Percentiles rank a stretch among this genome's conserved stretches.
Conservation (phyloP, 2,113 vertebrate species). For the Symphodus melops region DNA sequence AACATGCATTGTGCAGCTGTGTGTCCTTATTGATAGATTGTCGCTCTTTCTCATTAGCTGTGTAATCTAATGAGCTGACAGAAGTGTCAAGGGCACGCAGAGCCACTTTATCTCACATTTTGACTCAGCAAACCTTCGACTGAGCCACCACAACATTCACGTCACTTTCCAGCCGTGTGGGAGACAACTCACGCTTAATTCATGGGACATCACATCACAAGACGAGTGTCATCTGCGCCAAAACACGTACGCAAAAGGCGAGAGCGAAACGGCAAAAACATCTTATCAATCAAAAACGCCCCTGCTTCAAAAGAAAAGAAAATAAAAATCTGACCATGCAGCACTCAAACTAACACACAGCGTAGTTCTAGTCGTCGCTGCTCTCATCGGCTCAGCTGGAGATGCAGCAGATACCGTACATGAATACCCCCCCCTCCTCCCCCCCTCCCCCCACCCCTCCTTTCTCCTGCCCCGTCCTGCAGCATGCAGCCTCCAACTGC, state of each 20-base stretch:
- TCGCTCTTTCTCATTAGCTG: slow-evolving; percentile 30
- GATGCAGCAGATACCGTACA: slow-evolving; percentile 59
- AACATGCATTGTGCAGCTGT: slow-evolving; percentile 48
- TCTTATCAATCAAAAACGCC: slow-evolving; percentile 11
- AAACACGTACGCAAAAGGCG: slow-evolving; percentile 13
- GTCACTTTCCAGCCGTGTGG: background rate
- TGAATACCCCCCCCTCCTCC: background rate
- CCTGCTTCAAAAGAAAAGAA: background rate
- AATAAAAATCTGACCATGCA: slow-evolving; percentile 41
- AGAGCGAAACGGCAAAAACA: slow-evolving; percentile 23
- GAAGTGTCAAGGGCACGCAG: slow-evolving; percentile 39
- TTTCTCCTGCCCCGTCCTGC: slow-evolving; percentile 35
- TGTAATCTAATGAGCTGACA: slow-evolving; percentile 24
- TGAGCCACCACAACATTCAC: background rate
- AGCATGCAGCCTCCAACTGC: slow-evolving; percentile 37
- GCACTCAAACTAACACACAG: slow-evolving; percentile 42
- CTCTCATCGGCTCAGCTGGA: slow-evolving; percentile 47
- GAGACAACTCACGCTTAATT: slow-evolving; percentile 4
- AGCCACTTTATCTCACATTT: slow-evolving; percentile 28
- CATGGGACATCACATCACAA: background rate
- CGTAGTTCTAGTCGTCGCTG: slow-evolving; percentile 34
- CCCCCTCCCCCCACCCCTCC: background rate
- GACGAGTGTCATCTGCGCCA: background rate
- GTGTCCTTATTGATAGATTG: slow-evolving; percentile 35
- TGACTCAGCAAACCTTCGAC: background rate